phyloP scores from a whole-genome alignment of 2,113 vertebrate species.

The Gasterosteus aculeatus region DNA sequence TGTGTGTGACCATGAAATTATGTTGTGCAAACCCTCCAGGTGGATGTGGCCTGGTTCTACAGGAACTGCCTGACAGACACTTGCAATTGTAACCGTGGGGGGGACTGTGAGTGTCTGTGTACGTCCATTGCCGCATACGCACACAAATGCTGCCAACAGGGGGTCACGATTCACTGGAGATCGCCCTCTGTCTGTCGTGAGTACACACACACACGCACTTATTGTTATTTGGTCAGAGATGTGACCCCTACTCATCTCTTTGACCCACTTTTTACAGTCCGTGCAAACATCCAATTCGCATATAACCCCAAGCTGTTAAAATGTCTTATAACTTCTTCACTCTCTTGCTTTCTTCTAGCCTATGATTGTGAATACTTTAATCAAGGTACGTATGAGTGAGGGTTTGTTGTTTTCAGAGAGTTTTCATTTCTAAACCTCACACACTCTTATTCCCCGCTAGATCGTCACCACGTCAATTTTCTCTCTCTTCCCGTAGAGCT shows the following conservation, averaged over 20 bases:
- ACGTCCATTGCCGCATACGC: constrained; percentile 95
- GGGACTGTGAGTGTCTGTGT: constrained; percentile 97
- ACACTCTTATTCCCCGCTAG: not conserved
- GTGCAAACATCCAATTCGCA: not conserved
- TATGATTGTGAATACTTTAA: constrained; percentile 98
- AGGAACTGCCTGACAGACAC: constrained; percentile 98
- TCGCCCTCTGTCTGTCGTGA: constrained; percentile 90
- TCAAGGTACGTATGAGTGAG: constrained; percentile 85
- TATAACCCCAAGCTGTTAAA: not conserved
- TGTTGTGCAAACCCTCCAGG: constrained; percentile 75
- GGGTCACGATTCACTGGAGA: constrained; percentile 89
- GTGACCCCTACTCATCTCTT: constrained; percentile 15
- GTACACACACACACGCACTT: constrained; percentile 63
- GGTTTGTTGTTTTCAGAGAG: not conserved
- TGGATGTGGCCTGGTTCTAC: constrained; percentile 97
- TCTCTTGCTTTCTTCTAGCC: constrained; percentile 81
- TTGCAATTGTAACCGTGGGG: constrained; percentile 96
- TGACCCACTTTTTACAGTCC: constrained; percentile 4
- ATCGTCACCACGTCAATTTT: constrained; percentile 21
- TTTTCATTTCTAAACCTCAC: not conserved
- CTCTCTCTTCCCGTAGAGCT: constrained; percentile 80
- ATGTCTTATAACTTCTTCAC: constrained; percentile 1
- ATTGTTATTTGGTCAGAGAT: not conserved
- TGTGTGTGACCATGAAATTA: constrained; percentile 2
- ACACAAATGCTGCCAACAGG: constrained; percentile 96